Evolutionary conservation across 2,797 vertebrate species (phyloP).

Genomic region (Tamandua tetradactyla): DNA sequence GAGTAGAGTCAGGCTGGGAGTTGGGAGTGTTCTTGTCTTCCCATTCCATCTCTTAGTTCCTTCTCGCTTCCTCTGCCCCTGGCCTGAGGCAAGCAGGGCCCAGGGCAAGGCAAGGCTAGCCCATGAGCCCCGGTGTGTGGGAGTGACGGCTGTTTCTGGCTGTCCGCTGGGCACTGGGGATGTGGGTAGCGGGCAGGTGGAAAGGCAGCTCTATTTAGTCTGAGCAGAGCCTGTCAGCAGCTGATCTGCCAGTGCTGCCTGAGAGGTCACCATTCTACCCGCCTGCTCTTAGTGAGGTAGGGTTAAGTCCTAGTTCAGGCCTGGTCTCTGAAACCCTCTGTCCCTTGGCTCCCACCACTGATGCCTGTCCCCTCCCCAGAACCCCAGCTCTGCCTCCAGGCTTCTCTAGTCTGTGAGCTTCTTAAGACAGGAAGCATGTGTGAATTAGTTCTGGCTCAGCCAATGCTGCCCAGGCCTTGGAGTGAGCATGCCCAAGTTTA

Average conservation of each 20-base stretch:
- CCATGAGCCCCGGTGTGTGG: background rate
- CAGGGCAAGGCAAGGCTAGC: background rate
- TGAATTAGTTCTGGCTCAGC: accelerated
- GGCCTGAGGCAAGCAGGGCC: background rate
- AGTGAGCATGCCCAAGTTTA: background rate
- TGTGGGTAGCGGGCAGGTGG: background rate
- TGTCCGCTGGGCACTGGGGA: background rate
- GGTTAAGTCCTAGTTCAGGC: background rate
- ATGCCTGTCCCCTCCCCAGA: background rate
- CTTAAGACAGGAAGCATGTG: background rate
- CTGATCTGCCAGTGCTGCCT: background rate
- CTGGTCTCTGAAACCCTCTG: background rate
- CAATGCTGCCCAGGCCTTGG: accelerated
- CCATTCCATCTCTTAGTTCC: background rate
- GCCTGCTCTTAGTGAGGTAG: background rate
- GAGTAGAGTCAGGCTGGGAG: background rate
- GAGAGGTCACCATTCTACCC: background rate
- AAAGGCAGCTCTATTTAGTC: background rate
- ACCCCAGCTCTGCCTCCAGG: background rate
- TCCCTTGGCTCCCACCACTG: background rate
- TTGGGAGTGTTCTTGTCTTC: background rate
- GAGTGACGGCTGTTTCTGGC: background rate
- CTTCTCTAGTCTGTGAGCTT: background rate
- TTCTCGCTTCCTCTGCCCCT: background rate
- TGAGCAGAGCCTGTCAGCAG: background rate